phyloP scores from a whole-genome alignment of 2,113 vertebrate species.

The Coptodon bakossiorum region DNA sequence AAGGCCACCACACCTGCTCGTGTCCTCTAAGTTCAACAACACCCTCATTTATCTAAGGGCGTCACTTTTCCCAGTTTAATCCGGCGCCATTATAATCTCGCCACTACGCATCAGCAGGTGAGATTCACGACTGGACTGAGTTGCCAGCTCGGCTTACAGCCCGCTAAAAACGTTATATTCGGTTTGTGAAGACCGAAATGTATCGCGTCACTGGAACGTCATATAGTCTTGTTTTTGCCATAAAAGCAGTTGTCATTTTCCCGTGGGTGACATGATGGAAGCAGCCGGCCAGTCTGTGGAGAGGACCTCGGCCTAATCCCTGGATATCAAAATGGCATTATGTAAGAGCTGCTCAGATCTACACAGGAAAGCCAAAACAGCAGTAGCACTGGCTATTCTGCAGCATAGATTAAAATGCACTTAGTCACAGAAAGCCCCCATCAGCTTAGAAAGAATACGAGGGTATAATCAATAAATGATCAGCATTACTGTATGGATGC shows the following conservation, averaged over 20 bases:
- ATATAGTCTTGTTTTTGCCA: background rate
- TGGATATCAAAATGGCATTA: constrained; percentile 65
- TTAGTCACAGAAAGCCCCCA: constrained; percentile 8
- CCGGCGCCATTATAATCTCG: background rate
- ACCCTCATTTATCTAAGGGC: constrained; percentile 22
- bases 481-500: background rate
- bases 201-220: background rate
- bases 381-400: constrained; percentile 18
- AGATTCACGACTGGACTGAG: background rate
- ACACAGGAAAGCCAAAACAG: constrained; percentile 19
- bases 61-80: background rate
- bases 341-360: constrained; percentile 49
- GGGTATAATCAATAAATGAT: constrained; percentile 39
- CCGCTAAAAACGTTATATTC: background rate
- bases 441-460: constrained; percentile 4
- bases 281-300: constrained; percentile 17
- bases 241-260: constrained; percentile 21
- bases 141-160: background rate
- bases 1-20: constrained; percentile 23
- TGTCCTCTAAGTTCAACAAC: constrained; percentile 9
- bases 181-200: background rate
- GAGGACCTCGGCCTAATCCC: constrained; percentile 56
- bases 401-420: constrained; percentile 39
- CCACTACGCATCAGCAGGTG: background rate
- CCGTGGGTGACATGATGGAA: background rate